Conservation (phyloP, 1,140 invertebrate species). For the Trachymyrmex septentrionalis region DNA sequence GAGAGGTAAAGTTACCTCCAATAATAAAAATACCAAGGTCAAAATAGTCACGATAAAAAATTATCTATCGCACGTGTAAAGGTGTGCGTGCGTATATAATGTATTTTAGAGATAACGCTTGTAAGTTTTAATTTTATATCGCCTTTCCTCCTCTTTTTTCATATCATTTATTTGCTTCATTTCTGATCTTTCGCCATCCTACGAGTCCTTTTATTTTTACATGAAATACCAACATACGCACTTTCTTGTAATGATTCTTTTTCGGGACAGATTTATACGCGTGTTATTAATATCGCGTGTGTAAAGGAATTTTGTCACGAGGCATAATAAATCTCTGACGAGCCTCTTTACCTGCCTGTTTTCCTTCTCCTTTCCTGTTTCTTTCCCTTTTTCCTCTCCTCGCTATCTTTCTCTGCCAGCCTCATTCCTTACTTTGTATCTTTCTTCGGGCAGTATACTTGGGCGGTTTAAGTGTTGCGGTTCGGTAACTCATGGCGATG, state of each 20-base stretch:
- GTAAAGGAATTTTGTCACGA: constrained; percentile 22
- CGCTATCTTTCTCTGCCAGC: not conserved
- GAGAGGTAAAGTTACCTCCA: not conserved
- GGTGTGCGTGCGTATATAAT: not conserved
- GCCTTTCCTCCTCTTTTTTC: not conserved
- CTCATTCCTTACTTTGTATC: not conserved
- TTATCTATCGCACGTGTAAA: not conserved
- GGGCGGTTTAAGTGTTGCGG: constrained; percentile 28
- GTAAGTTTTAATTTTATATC: constrained; percentile 44
- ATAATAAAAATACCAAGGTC: constrained; percentile 16
- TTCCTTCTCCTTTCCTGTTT: not conserved
- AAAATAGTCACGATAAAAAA: constrained; percentile 30
- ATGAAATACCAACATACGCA: not conserved
- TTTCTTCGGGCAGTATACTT: constrained; percentile 15
- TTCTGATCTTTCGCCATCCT: not conserved
- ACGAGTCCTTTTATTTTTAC: not conserved
- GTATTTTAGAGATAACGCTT: constrained; percentile 18
- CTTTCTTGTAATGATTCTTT: constrained; percentile 14
- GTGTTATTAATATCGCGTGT: constrained; percentile 35
- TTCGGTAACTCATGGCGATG: constrained; percentile 55
- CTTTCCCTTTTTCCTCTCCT: not conserved
- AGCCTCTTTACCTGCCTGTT: not conserved
- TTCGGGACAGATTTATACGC: constrained; percentile 18
- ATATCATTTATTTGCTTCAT: not conserved
- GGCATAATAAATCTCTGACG: constrained; percentile 27